Base-by-base conservation (phyloP, 2,797 vertebrate species). In the Pseudomugil tenellus region DNA sequence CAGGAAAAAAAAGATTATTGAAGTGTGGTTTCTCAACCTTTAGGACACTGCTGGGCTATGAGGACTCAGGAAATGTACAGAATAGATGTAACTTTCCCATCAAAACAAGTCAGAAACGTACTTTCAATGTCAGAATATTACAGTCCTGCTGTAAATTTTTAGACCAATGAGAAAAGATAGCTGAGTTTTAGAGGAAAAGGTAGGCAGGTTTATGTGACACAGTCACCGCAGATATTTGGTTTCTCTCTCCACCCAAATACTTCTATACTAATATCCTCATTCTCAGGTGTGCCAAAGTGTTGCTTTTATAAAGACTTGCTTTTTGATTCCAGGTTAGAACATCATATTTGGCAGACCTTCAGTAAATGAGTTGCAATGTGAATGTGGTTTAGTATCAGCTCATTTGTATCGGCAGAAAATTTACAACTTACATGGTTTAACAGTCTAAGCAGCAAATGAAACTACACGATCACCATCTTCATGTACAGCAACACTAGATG, bases 401-500 rank as follows among this genome's bases (percentile, higher is more conserved):
- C 17, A 41, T 41, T 41, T 41, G 39, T 41, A 17, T 19, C 2
- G 48, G 21, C 23, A 49, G 10, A 25, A 23, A 6, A 13, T 25
- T 25, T 4, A 3, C 48, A 49, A n/a, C 9, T 43, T 16, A 19
- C 2, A 28, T 41, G 9, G 37, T 19, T 29, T 31, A 19, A n/a
- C 19, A 21, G 19, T 31, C 58, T 31, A 16, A 46, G 6, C 21
- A 35, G 46, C 10, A 11, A 3, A 17, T 9, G 12, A 48, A n/a
- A 13, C 7, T 26, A 13, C 23, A 16, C 21, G 25, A 13, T 49
- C 13, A 2, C 49, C 70, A 37, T 37, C 48, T 58, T 58, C 25
- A 28, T 39, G 13, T 63, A 19, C 63, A 67, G 73, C 65, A 72
- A 57, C 61, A 28, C 39, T 12, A 23, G 62, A 58, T 31, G 48